A percentile compares a stretch with the other conserved stretches of the same genome.
Conservation (phyloP, 2,113 vertebrate species). For the Mastomys natalensis region DNA sequence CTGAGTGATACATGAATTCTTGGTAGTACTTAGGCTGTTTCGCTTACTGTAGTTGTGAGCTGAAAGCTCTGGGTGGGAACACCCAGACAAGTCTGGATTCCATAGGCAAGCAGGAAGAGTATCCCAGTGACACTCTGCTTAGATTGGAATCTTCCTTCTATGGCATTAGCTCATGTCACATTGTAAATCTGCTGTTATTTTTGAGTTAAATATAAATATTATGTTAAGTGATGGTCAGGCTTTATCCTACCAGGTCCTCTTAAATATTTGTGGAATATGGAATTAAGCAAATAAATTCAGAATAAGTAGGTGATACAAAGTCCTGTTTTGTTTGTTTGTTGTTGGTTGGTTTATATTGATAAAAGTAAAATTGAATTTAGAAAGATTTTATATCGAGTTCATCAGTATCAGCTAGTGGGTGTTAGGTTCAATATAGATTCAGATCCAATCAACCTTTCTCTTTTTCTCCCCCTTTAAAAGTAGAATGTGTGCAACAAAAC, state of each 20-base stretch:
- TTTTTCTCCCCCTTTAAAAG: background rate
- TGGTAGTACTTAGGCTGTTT: background rate
- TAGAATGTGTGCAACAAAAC: background rate
- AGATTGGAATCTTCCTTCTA: background rate
- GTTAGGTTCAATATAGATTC: slow-evolving; percentile 36
- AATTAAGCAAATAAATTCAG: background rate
- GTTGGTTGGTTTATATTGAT: background rate
- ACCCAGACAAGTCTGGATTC: too few species aligned
- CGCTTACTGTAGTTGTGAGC: background rate
- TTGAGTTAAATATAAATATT: background rate
- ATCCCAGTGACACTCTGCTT: background rate
- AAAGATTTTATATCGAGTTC: slow-evolving; percentile 30
- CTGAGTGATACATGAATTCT: background rate
- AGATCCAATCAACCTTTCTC: background rate
- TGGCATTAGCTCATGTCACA: background rate
- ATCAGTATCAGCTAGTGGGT: background rate
- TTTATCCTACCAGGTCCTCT: background rate
- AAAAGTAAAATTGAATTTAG: background rate
- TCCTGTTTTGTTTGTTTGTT: background rate
- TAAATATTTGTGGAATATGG: background rate
- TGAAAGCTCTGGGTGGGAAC: background rate
- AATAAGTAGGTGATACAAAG: background rate
- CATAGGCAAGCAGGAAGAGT: background rate
- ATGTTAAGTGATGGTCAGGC: background rate
- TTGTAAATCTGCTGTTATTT: background rate